A percentile compares a stretch with the other conserved stretches of the same genome.
Evolutionary conservation across 2,113 vertebrate species (phyloP).

Genomic region (Pseudopodoces humilis): DNA sequence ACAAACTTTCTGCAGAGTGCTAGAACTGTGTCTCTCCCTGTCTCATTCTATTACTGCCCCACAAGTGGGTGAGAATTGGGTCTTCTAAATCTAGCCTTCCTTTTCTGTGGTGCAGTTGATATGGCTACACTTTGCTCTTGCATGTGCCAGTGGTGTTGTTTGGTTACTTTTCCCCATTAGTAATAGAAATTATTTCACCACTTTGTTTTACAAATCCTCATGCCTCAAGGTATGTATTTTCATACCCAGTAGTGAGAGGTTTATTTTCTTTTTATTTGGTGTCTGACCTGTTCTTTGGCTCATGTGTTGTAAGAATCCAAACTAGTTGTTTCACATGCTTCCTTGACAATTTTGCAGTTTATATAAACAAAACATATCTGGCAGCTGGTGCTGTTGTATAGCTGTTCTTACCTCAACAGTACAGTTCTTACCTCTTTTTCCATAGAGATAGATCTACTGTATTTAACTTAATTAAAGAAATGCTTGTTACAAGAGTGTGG

Average conservation of each 20-base stretch:
- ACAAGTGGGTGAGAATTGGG: background rate
- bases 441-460: background rate
- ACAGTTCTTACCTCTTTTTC: background rate
- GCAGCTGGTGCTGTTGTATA: background rate
- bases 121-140: background rate
- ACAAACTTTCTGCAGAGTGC: background rate
- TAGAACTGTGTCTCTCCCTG: background rate
- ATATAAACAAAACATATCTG: background rate
- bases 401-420: background rate
- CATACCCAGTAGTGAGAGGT: background rate
- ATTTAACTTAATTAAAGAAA: background rate
- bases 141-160: background rate
- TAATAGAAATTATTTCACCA: background rate
- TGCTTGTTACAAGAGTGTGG: background rate
- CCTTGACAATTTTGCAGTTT: background rate
- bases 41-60: background rate
- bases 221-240: background rate
- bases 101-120: background rate
- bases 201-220: background rate
- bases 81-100: background rate
- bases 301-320: background rate
- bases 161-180: background rate
- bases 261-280: background rate
- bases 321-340: background rate
- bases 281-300: background rate